These are phyloP conservation scores for Andrena minutula DNA, from an alignment of 2,888 invertebrate genomes.

Conservation along the genomic window DNA sequence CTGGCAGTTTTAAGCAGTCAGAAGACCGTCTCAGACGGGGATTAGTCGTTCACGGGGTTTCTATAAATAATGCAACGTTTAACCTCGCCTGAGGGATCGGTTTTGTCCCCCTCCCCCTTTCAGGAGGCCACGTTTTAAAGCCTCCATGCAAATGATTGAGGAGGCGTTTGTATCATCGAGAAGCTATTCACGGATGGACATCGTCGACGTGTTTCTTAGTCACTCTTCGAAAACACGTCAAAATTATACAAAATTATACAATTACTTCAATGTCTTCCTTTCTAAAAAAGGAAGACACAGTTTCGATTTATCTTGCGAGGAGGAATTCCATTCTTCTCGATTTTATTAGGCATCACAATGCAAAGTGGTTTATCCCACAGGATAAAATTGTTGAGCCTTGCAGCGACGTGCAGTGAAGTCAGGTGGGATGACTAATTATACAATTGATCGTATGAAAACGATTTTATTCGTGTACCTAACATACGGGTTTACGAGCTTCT, in stretches of 20 bases:
- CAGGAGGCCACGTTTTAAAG: slow-evolving; percentile 61
- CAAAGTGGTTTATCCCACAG: no score
- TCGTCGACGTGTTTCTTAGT: background rate
- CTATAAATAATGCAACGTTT: slow-evolving; percentile 80
- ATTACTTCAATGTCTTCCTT: no score
- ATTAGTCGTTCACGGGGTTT: slow-evolving; percentile 79
- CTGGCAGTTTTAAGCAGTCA: slow-evolving; percentile 65
- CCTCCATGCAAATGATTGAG: slow-evolving; percentile 52
- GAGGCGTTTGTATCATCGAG: slow-evolving; percentile 32
- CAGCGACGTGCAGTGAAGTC: background rate
- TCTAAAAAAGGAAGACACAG: no score
- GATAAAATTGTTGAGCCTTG: no score
- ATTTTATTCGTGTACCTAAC: slow-evolving; percentile 6
- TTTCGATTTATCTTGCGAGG: no score
- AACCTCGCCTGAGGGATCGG: slow-evolving; percentile 57
- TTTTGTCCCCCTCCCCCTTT: slow-evolving; percentile 43
- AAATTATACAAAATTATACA: no score
- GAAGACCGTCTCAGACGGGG: slow-evolving; percentile 79
- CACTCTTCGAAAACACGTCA: no score
- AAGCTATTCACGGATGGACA: background rate
- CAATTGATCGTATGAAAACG: slow-evolving; percentile 1
- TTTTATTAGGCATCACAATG: no score
- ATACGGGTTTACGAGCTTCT: slow-evolving; percentile 20
- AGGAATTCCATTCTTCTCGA: no score
- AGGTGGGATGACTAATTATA: background rate